phyloP scores from a whole-genome alignment of 2,113 vertebrate species.

The Hirundichthys speculiger region DNA sequence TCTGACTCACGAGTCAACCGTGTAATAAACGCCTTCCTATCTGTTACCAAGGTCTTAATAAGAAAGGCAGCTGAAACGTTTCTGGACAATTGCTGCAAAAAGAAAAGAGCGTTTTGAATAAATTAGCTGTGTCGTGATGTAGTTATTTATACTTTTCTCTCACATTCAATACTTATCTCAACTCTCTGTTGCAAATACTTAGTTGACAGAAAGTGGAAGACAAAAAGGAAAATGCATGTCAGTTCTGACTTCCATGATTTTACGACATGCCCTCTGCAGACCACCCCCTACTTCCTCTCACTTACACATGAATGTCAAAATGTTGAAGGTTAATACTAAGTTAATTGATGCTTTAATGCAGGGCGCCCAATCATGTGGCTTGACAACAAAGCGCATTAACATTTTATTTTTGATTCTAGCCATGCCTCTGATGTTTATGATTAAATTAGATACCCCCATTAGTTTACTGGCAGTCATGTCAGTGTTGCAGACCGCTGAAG shows the following conservation, averaged over 20 bases:
- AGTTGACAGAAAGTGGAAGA: not conserved
- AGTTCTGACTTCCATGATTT: constrained; percentile 6
- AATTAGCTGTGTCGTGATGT: not conserved
- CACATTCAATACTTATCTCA: no score
- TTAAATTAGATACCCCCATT: constrained; percentile 75
- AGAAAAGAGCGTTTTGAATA: not conserved
- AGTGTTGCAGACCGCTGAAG: not conserved
- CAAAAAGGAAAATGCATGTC: not conserved
- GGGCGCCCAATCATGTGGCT: constrained; percentile 5
- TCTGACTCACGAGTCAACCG: constrained; percentile 53
- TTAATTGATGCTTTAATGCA: constrained; percentile 53
- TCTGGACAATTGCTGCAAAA: not conserved
- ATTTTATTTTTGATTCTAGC: constrained; percentile 40
- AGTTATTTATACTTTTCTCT: no score
- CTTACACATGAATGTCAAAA: constrained; percentile 50
- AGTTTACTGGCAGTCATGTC: constrained; percentile 62
- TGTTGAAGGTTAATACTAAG: constrained; percentile 63
- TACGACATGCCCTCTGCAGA: not conserved
- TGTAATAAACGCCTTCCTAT: constrained; percentile 33
- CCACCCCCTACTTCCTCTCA: not conserved
- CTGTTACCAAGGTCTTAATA: constrained; percentile 12
- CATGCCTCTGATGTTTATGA: constrained; percentile 58
- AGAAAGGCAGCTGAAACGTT: constrained; percentile 10
- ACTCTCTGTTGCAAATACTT: no score
- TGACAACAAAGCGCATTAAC: constrained; percentile 32